phyloP scores from a whole-genome alignment of 2,113 vertebrate genomes.

The Ptilorrhoa leucosticta region DNA sequence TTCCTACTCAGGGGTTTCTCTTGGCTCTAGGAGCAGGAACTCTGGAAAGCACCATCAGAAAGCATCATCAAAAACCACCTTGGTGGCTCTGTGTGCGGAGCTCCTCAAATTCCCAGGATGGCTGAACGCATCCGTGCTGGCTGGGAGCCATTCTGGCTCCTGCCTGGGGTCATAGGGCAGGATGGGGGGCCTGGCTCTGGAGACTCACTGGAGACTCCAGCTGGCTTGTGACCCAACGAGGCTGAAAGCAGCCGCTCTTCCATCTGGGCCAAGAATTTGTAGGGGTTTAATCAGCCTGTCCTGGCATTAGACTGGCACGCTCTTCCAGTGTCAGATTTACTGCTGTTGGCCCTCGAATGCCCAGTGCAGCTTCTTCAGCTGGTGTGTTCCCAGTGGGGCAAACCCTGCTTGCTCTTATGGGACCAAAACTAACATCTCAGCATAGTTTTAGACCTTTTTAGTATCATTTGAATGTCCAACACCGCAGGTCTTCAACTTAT shows the following conservation, averaged over 20 bases:
- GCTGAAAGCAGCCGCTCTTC: neutral
- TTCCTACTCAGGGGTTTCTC: neutral
- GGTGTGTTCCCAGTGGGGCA: neutral
- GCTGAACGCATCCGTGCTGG: rapidly evolving
- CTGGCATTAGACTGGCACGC: neutral
- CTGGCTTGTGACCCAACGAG: neutral
- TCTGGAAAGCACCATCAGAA: neutral
- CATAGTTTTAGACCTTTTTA: neutral
- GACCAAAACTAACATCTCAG: neutral
- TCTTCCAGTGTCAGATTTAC: neutral
- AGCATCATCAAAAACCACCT: neutral
- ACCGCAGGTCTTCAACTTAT: neutral
- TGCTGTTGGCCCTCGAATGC: neutral
- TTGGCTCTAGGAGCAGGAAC: neutral
- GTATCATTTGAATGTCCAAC: neutral
- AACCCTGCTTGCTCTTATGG: neutral
- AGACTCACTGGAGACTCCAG: neutral
- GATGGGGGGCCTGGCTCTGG: neutral
- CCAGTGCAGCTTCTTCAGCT: neutral
- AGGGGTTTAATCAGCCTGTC: neutral
- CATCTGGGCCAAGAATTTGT: neutral
- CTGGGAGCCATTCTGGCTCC: neutral
- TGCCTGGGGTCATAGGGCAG: neutral
- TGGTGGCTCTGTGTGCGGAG: neutral
- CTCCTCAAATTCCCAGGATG: neutral